Conservation (phyloP, 1,140 invertebrate genomes). For the Cydia amplana region DNA sequence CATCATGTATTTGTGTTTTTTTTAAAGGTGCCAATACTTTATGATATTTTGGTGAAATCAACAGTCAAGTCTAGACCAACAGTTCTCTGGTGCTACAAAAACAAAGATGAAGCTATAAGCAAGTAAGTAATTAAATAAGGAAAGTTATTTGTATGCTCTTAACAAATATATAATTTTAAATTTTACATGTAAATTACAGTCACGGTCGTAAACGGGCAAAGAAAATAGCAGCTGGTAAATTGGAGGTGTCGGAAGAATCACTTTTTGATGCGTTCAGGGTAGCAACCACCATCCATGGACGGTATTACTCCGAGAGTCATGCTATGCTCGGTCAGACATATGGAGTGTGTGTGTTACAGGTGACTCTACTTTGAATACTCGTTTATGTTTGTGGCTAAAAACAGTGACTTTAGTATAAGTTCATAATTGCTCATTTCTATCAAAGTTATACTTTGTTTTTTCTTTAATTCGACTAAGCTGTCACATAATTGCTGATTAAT, state of each 20-base stretch:
- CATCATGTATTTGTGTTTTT: conserved; percentile 18
- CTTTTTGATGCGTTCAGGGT: conserved; percentile 98
- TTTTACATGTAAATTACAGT: conserved; percentile 76
- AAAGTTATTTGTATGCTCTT: neutral
- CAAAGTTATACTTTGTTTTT: too few species aligned
- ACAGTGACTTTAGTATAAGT: neutral
- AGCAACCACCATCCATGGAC: conserved; percentile 97
- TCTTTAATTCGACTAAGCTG: too few species aligned
- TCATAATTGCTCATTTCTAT: too few species aligned
- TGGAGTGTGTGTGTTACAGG: conserved; percentile 97
- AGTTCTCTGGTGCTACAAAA: conserved; percentile 99
- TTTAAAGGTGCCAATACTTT: conserved; percentile 93
- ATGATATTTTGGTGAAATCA: conserved; percentile 98
- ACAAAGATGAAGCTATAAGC: conserved; percentile 91
- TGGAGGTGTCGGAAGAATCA: conserved; percentile 97
- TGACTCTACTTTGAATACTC: conserved; percentile 58
- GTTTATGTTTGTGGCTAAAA: too few species aligned
- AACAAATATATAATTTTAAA: neutral
- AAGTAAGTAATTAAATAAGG: conserved; percentile 80
- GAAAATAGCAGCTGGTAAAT: conserved; percentile 93
- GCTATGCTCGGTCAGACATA: conserved; percentile 99
- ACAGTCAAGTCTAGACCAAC: conserved; percentile 94
- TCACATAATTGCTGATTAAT: too few species aligned
- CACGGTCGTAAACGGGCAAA: conserved; percentile 97
- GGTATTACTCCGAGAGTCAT: conserved; percentile 99